phyloP scores from a whole-genome alignment of 2,113 vertebrate genomes.

The Cinclus cinclus region DNA sequence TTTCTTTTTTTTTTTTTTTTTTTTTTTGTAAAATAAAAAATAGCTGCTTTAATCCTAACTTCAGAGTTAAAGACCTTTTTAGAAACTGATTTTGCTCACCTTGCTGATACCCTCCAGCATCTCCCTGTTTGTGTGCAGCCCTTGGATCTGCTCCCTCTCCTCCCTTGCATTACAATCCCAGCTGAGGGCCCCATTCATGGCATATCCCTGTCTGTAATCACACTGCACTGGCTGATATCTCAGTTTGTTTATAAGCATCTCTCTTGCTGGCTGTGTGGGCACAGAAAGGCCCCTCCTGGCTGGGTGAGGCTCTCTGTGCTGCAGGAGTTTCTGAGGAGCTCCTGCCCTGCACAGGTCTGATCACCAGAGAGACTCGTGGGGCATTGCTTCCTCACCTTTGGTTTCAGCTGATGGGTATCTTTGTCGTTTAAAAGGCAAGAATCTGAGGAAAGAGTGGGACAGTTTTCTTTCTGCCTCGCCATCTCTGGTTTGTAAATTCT shows the following conservation, averaged over 20 bases:
- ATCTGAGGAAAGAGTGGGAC: background rate
- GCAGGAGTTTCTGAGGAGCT: background rate
- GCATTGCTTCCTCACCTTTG: accelerated
- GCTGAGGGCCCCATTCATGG: accelerated
- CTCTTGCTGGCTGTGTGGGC: background rate
- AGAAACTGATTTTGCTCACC: background rate
- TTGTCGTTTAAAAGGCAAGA: background rate
- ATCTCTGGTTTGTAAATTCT: background rate
- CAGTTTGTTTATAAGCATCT: background rate
- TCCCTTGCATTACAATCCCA: accelerated
- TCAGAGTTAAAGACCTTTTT: background rate
- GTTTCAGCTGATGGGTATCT: background rate
- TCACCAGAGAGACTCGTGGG: accelerated
- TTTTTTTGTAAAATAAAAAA: background rate
- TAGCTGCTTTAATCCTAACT: background rate
- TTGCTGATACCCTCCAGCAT: background rate
- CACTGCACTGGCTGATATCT: accelerated
- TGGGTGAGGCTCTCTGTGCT: background rate
- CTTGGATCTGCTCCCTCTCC: background rate
- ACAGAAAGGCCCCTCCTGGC: background rate
- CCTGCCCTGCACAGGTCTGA: background rate
- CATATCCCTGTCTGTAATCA: background rate
- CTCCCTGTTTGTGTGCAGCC: background rate
- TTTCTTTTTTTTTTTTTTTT: background rate
- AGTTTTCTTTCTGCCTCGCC: background rate